Percentiles rank a stretch among this genome's conserved stretches.
Evolutionary conservation across 2,113 vertebrate species (phyloP).

Genomic region (Caranx melampygus): DNA sequence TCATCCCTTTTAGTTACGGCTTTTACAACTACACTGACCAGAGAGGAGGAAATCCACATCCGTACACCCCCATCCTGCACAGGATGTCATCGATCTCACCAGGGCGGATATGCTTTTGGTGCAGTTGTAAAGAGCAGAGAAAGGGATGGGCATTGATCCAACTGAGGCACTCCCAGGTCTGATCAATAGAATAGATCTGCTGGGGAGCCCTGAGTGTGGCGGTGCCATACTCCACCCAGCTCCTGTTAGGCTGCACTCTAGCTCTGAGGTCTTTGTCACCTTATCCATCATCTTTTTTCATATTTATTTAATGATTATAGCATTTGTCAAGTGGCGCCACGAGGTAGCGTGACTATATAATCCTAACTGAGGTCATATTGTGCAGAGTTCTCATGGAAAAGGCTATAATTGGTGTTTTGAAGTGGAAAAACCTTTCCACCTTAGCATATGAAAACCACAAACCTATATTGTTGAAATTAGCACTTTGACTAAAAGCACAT

Average conservation of each 20-base stretch:
- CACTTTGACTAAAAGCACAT: conserved; percentile 15
- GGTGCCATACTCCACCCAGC: conserved; percentile 37
- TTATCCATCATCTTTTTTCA: conserved; percentile 44
- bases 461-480: conserved; percentile 46
- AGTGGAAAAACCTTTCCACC: conserved; percentile 10
- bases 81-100: conserved; percentile 49
- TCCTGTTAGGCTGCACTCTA: too few relatives aligned
- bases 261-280: conserved; percentile 28
- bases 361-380: conserved; percentile 62
- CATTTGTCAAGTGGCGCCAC: conserved; percentile 64
- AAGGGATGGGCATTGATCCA: conserved; percentile 66
- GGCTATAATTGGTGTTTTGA: conserved; percentile 73
- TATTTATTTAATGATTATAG: conserved; percentile 73
- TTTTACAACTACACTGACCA: conserved; percentile 34
- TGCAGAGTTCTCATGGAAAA: conserved; percentile 60
- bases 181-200: conserved; percentile 71
- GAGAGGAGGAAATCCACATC: conserved; percentile 39
- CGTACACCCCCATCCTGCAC: conserved; percentile 30
- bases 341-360: conserved; percentile 67
- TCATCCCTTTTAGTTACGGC: neutral
- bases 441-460: conserved; percentile 19
- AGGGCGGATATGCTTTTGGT: conserved; percentile 35
- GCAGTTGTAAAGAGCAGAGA: conserved; percentile 54
- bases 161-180: conserved; percentile 38
- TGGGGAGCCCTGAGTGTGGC: conserved; percentile 19